phyloP scores from a whole-genome alignment of 2,113 vertebrate genomes.

The Poecile atricapillus region DNA sequence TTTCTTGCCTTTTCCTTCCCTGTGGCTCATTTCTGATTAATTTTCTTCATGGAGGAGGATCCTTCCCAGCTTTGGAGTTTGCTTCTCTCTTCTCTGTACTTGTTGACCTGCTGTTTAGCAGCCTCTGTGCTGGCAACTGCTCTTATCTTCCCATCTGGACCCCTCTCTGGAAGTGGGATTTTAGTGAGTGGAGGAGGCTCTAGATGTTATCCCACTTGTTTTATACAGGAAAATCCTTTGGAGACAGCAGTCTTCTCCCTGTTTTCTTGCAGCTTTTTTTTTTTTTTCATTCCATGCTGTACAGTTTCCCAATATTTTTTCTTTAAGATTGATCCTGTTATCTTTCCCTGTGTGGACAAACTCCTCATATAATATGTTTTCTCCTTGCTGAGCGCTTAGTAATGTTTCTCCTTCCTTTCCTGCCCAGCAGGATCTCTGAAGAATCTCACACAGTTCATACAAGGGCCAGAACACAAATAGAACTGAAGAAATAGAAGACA shows the following conservation, averaged over 20 bases:
- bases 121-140: neutral
- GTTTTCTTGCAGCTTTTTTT: neutral
- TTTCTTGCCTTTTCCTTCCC: slow-evolving; percentile 13
- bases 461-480: neutral
- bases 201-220: neutral
- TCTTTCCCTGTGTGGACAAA: neutral
- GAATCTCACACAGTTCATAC: neutral
- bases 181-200: neutral
- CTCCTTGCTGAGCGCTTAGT: neutral
- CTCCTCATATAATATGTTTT: neutral
- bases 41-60: neutral
- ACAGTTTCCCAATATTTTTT: neutral
- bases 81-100: neutral
- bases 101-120: neutral
- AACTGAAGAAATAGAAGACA: neutral
- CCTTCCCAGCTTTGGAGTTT: neutral
- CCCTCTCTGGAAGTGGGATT: neutral
- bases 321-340: neutral
- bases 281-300: neutral
- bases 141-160: neutral
- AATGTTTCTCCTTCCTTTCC: neutral
- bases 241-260: neutral
- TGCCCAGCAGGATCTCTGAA: neutral
- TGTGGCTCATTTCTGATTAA: neutral
- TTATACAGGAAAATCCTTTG: neutral